phyloP scores from a whole-genome alignment of 1,140 invertebrate species.

The Xylocopa sonorina region DNA sequence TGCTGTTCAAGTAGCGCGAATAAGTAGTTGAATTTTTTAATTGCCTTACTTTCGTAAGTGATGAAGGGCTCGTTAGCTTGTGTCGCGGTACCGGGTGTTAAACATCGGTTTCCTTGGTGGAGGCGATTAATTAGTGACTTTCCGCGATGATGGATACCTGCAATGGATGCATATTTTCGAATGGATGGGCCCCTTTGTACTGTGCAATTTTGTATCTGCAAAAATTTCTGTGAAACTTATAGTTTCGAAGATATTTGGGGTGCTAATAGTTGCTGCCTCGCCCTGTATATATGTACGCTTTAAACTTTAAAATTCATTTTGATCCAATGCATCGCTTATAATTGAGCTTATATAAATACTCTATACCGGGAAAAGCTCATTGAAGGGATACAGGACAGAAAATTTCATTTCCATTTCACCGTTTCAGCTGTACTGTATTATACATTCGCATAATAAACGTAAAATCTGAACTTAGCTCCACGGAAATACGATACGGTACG shows the following conservation, averaged over 20 bases:
- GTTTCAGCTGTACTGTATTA: too few relatives aligned
- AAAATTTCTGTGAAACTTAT: too few relatives aligned
- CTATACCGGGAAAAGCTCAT: background rate
- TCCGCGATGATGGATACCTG: background rate
- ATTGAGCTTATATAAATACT: too few relatives aligned
- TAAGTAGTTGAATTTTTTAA: constrained; percentile 20
- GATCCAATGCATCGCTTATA: background rate
- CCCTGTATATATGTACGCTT: background rate
- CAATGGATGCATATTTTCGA: background rate
- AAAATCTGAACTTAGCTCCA: background rate
- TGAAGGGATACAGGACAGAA: background rate
- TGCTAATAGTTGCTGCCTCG: too few relatives aligned
- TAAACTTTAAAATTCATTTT: background rate
- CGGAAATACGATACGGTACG: background rate
- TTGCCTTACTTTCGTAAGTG: background rate
- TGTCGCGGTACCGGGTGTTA: background rate
- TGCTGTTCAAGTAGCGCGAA: background rate
- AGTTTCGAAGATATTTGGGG: too few relatives aligned
- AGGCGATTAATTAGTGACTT: background rate
- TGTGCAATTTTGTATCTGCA: too few relatives aligned
- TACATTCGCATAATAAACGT: background rate
- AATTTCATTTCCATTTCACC: background rate
- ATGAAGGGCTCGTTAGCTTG: background rate
- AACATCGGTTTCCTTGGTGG: background rate
- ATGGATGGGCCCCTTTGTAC: too few relatives aligned